Conservation (phyloP, 2,113 vertebrate species). For the Lepus europaeus region DNA sequence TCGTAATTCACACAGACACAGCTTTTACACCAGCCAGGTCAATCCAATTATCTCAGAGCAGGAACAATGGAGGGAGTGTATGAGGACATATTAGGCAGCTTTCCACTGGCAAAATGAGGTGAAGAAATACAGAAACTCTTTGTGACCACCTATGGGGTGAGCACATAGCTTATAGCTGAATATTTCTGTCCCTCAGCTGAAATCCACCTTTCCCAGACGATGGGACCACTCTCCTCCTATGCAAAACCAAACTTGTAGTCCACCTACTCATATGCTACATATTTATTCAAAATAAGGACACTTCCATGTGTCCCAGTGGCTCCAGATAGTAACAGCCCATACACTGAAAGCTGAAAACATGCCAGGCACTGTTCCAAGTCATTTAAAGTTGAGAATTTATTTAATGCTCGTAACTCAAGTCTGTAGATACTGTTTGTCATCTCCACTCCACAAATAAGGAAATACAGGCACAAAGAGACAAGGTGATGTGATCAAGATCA, state of each 20-base stretch:
- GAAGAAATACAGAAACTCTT: neutral
- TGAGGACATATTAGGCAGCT: constrained; percentile 9
- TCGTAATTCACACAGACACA: constrained; percentile 57
- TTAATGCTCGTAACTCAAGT: neutral
- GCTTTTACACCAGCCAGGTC: constrained; percentile 53
- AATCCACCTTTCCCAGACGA: neutral
- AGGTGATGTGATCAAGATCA: neutral
- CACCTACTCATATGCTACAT: neutral
- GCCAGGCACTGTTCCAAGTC: neutral
- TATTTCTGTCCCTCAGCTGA: neutral
- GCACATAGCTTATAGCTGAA: neutral
- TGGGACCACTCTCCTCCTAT: neutral
- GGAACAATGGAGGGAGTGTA: neutral
- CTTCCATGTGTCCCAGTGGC: neutral
- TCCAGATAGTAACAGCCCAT: neutral
- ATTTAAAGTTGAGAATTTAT: neutral
- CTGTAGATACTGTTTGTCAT: neutral
- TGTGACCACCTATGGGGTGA: neutral
- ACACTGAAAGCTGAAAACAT: neutral
- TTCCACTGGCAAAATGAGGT: constrained; percentile 25
- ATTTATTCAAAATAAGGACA: neutral
- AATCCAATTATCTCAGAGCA: constrained; percentile 74
- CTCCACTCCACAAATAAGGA: neutral
- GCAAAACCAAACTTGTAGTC: neutral
- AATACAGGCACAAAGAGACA: neutral